Conservation (phyloP, 2,888 invertebrate genomes). For the Drosophila testacea region DNA sequence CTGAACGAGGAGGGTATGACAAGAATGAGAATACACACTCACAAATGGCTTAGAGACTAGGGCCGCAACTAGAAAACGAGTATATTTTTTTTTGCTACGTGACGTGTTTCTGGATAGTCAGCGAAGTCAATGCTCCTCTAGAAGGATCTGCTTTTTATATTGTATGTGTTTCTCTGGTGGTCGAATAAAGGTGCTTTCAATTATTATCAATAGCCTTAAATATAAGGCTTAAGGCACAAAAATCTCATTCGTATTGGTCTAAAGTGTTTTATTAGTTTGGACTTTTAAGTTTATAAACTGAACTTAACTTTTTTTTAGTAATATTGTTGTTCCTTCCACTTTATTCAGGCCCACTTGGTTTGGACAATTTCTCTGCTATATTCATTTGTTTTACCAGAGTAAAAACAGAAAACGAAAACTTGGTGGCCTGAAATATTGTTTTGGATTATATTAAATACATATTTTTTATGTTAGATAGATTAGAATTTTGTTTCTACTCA, state of each 20-base stretch:
- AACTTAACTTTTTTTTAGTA: not conserved
- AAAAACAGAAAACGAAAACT: constrained; percentile 79
- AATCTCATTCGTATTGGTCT: not conserved
- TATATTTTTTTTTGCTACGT: constrained; percentile 66
- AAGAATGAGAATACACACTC: constrained; percentile 8
- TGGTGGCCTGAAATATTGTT: constrained; percentile 67
- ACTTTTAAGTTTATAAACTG: not conserved
- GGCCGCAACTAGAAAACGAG: constrained; percentile 46
- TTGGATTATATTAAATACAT: not conserved
- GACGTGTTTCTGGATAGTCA: constrained; percentile 70
- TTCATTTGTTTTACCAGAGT: constrained; percentile 79
- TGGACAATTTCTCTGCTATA: constrained; percentile 63
- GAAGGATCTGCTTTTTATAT: constrained; percentile 32
- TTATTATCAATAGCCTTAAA: constrained; percentile 77
- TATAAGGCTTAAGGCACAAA: constrained; percentile 35
- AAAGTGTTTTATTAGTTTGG: no score
- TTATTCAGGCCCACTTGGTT: constrained; percentile 3
- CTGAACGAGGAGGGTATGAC: constrained; percentile 35
- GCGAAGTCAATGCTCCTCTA: constrained; percentile 62
- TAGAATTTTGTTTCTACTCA: constrained; percentile 37
- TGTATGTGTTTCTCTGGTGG: constrained; percentile 43
- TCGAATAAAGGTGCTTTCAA: constrained; percentile 69
- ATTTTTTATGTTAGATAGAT: not conserved
- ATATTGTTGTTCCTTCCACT: not conserved
- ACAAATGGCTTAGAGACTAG: constrained; percentile 14